A percentile compares a stretch with the other conserved stretches of the same genome.
These are phyloP conservation scores for Scaptomyza graminum DNA, from an alignment of 1,140 invertebrate species.

Conservation along the genomic window DNA sequence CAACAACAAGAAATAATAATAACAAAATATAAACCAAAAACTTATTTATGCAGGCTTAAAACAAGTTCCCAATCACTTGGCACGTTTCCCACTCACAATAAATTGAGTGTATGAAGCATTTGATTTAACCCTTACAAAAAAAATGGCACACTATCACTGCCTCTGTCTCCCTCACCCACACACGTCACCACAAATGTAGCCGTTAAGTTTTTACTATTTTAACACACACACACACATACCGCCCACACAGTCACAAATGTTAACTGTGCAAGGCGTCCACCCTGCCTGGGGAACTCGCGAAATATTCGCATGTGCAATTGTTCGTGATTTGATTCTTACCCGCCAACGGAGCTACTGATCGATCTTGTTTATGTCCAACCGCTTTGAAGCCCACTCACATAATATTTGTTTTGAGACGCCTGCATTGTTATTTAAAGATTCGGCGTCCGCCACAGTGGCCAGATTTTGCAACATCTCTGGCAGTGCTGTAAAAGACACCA, in stretches of 20 bases:
- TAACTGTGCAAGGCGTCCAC: neutral
- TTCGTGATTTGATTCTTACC: constrained; percentile 48
- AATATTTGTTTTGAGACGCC: constrained; percentile 51
- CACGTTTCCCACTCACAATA: constrained; percentile 12
- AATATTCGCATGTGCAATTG: constrained; percentile 9
- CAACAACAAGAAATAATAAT: constrained; percentile 6
- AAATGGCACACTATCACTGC: neutral
- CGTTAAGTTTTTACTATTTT: constrained; percentile 17
- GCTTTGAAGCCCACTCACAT: constrained; percentile 41
- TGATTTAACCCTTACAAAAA: neutral
- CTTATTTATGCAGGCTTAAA: constrained; percentile 12
- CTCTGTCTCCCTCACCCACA: constrained; percentile 1
- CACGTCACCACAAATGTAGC: constrained; percentile 18
- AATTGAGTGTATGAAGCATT: neutral
- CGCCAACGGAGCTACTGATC: constrained; percentile 16
- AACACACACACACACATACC: constrained; percentile 2
- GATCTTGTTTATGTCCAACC: constrained; percentile 35
- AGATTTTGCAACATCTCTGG: constrained; percentile 8
- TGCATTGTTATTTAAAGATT: constrained; percentile 56
- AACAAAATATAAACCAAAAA: neutral
- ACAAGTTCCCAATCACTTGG: constrained; percentile 65
- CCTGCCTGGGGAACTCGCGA: neutral
- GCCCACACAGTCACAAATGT: neutral
- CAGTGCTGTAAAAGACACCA: constrained; percentile 11
- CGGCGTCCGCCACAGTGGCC: constrained; percentile 8